A percentile compares a stretch with the other conserved stretches of the same genome.
phyloP scores from a whole-genome alignment of 2,888 invertebrate genomes.

The Leptopilina syphax region DNA sequence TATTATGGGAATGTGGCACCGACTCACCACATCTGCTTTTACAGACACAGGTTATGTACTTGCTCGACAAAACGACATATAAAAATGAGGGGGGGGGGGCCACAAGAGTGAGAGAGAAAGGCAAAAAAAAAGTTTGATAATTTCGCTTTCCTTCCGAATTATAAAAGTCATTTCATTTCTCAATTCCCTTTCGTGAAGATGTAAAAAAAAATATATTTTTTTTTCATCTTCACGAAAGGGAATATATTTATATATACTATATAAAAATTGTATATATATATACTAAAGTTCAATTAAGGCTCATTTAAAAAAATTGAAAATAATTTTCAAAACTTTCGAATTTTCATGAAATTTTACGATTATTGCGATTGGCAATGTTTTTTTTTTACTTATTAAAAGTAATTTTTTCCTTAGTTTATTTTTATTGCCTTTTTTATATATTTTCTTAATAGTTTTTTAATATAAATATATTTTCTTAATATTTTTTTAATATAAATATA shows the following conservation, averaged over 20 bases:
- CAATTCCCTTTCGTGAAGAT: not conserved
- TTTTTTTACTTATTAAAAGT: no score
- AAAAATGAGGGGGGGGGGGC: not conserved
- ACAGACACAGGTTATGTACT: conserved; percentile 52
- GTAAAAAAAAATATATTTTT: not conserved
- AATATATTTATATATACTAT: not conserved
- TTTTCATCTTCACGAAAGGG: no score
- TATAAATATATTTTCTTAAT: no score
- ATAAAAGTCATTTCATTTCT: conserved; percentile 3
- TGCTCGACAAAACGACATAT: conserved; percentile 48
- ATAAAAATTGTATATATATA: not conserved
- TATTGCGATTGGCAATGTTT: not conserved
- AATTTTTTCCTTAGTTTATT: no score
- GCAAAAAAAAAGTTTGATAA: conserved; percentile 27
- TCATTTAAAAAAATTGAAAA: no score
- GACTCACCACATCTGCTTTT: conserved; percentile 66
- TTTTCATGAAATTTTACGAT: no score
- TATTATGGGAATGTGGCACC: conserved; percentile 57
- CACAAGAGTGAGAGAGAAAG: conserved; percentile 42
- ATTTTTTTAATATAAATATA: no score
- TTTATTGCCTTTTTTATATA: no score
- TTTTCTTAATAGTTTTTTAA: no score
- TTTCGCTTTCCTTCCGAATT: not conserved
- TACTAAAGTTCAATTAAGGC: not conserved
- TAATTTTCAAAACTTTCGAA: no score